Base-by-base conservation (phyloP, 2,113 vertebrate genomes). In the Spermophilus dauricus region DNA sequence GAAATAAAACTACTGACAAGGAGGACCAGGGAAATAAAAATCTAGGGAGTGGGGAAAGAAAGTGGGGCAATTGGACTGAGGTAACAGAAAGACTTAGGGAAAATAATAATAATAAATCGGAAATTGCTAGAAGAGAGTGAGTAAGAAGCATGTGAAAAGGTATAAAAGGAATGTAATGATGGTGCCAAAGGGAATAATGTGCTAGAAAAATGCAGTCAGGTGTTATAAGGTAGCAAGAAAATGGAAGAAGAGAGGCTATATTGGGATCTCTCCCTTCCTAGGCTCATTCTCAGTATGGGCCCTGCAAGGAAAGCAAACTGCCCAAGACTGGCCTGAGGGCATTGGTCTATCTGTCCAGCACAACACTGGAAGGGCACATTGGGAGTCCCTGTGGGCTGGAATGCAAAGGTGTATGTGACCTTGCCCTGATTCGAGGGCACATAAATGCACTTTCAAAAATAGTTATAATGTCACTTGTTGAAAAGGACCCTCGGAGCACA, bases 141-240 rank as follows among this genome's bases (percentile, higher is more conserved):
- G 3, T 24, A 14, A 63, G 45, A 75, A 77, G 5, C 42, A n/a
- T 16, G 13, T 10, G 37, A 42, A 51, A 63, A 28, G 13, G 32
- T 42, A 1, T 26, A 7, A 90, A 69, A 69, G 86, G 22, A 48
- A 73, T 73, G 63, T 5, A 1, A 65, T 70, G 48, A 2, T n/a
- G 48, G 42, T 24, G 24, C 4, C 7, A 34, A 76, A 34, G 7
- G 26, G 20, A 84, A 45, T 4, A 1, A 24, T 2, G 18, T 0
- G 5, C 28, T n/a, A 22, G 34, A 28, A 78, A 45, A 95, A 34
- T 32, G 1, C 22, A 18, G 53, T 32, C 89, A 63, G 81, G 32
- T 1, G 11, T 51, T 2, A 24, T 1, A 9, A 13, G 5, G 30
- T 1, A 10, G n/a, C 0, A 0, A 51, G 53, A 32, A 9, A 4